Percentiles rank a stretch among this genome's conserved stretches.
Conservation (phyloP, 2,797 vertebrate genomes). For the Delichon dasypus region DNA sequence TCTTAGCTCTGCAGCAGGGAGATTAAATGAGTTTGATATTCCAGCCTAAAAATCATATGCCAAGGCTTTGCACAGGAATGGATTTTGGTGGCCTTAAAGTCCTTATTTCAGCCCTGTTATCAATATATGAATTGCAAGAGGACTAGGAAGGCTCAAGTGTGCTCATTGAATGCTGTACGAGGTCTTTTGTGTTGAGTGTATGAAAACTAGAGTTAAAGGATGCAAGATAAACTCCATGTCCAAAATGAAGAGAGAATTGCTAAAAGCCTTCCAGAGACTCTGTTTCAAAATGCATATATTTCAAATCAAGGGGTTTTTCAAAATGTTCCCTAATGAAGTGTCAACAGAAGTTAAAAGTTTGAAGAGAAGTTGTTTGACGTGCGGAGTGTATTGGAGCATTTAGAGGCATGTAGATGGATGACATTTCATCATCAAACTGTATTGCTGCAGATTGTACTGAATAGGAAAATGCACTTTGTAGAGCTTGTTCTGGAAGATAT, state of each 20-base stretch:
- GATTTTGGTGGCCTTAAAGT: neutral
- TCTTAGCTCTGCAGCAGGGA: neutral
- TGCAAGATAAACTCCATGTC: neutral
- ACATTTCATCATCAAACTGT: slow-evolving; percentile 33
- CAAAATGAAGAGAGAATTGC: neutral
- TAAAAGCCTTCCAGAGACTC: neutral
- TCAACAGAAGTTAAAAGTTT: slow-evolving; percentile 30
- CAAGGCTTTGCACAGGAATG: neutral
- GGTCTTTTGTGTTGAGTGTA: neutral
- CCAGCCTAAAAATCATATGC: neutral
- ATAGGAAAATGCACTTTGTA: neutral
- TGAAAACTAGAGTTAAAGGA: neutral
- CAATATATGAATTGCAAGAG: neutral
- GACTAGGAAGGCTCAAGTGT: neutral
- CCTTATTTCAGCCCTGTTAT: neutral
- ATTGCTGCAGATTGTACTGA: slow-evolving; percentile 2
- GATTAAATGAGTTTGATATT: neutral
- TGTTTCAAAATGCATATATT: neutral
- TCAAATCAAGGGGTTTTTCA: neutral
- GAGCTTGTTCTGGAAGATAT: slow-evolving; percentile 21
- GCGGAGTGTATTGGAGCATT: neutral
- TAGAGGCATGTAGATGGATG: slow-evolving; percentile 32
- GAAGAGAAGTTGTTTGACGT: slow-evolving; percentile 9
- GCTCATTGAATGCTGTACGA: neutral
- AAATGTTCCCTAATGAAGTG: slow-evolving; percentile 24